phyloP scores from a whole-genome alignment of 1,140 invertebrate species.

The Pinna nobilis region DNA sequence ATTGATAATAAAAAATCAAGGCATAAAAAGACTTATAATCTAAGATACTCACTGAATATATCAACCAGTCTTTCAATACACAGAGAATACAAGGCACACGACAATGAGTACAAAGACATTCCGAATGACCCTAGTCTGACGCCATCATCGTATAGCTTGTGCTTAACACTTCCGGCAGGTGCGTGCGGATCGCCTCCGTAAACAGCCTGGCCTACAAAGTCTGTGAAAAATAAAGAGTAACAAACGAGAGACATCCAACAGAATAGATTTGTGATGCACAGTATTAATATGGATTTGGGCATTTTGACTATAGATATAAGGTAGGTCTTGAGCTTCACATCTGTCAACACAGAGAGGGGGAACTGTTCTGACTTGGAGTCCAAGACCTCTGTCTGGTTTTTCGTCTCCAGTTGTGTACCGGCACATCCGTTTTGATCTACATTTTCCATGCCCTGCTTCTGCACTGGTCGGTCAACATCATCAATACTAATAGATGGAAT shows the following conservation, averaged over 20 bases:
- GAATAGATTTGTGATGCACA: constrained; percentile 96
- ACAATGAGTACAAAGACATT: constrained; percentile 97
- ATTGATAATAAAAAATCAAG: too few relatives aligned
- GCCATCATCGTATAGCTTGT: constrained; percentile 86
- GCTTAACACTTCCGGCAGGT: constrained; percentile 57
- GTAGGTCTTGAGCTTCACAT: constrained; percentile 81
- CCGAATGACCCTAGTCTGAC: constrained; percentile 96
- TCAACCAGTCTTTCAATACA: constrained; percentile 91
- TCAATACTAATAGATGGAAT: too few relatives aligned
- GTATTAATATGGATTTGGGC: constrained; percentile 88
- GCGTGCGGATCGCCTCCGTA: constrained; percentile 92
- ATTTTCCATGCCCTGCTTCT: background rate
- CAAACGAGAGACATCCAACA: constrained; percentile 99
- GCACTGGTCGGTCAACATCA: too few relatives aligned
- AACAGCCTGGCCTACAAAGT: constrained; percentile 97
- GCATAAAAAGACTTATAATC: background rate
- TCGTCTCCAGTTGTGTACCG: too few relatives aligned
- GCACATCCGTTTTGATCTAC: background rate
- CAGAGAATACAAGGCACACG: constrained; percentile 93
- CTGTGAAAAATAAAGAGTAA: constrained; percentile 97
- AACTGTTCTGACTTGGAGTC: background rate
- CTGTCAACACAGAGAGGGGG: constrained; percentile 42
- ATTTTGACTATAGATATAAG: constrained; percentile 91
- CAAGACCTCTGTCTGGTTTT: background rate
- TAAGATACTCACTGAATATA: constrained; percentile 82